Conservation (phyloP, 2,113 vertebrate genomes). For the Probosciger aterrimus region DNA sequence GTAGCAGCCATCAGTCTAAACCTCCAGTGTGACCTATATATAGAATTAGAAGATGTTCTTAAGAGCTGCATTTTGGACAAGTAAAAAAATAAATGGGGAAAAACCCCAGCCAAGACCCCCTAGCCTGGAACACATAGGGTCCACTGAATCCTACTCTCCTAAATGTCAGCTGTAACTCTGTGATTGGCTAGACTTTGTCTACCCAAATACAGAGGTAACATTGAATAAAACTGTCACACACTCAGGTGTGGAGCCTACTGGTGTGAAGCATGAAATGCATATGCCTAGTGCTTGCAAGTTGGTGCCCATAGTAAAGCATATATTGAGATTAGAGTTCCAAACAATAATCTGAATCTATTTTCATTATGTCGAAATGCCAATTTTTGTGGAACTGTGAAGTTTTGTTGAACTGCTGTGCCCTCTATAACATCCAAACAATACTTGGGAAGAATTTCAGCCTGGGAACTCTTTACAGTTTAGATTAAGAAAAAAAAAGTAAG, state of each 20-base stretch:
- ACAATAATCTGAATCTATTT: background rate
- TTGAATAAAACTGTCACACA: background rate
- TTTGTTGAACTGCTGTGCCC: background rate
- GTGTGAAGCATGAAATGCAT: background rate
- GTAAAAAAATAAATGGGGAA: background rate
- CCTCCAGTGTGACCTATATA: background rate
- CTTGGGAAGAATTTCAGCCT: background rate
- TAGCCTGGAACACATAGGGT: background rate
- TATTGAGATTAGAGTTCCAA: background rate
- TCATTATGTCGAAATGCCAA: background rate
- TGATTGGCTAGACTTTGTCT: background rate
- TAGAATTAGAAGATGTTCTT: background rate
- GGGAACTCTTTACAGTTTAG: background rate
- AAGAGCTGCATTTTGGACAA: background rate
- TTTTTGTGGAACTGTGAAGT: background rate
- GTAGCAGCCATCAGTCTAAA: background rate
- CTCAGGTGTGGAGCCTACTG: background rate
- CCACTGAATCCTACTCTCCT: background rate
- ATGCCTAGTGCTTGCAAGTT: background rate
- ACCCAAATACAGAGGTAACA: background rate
- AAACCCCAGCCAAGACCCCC: fast-evolving
- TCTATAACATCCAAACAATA: background rate
- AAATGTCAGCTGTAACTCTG: background rate
- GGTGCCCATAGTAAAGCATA: background rate
- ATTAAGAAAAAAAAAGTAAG: background rate